These are phyloP conservation scores for Seriola rivoliana DNA, from an alignment of 2,113 vertebrate species.

Conservation along the genomic window DNA sequence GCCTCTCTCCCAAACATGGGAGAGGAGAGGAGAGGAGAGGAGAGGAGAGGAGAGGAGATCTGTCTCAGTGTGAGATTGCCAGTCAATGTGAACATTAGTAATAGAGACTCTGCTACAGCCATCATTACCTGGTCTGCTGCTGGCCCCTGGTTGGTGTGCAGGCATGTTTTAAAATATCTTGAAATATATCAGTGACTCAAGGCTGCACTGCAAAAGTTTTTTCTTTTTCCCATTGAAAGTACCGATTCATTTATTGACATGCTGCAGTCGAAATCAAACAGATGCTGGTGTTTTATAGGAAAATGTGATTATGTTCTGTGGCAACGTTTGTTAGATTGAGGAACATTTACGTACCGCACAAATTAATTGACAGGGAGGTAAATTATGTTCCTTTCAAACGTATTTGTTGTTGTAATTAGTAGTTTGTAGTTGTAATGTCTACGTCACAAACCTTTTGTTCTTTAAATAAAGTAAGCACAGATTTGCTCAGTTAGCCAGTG, in stretches of 20 bases:
- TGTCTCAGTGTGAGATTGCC: constrained; percentile 73
- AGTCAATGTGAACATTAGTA: constrained; percentile 60
- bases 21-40: constrained; percentile 19
- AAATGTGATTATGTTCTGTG: background rate
- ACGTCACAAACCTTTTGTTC: too few relatives aligned
- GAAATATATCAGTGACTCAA: background rate
- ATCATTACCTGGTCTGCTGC: constrained; percentile 76
- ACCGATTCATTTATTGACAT: background rate
- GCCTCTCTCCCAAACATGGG: constrained; percentile 46
- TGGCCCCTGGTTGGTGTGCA: constrained; percentile 19
- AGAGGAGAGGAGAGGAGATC: constrained; percentile 53
- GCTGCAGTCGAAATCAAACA: background rate
- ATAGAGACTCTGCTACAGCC: constrained; percentile 69
- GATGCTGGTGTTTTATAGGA: background rate
- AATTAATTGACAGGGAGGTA: too few relatives aligned
- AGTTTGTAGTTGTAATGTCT: too few relatives aligned
- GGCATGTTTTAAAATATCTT: background rate
- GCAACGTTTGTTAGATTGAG: too few relatives aligned
- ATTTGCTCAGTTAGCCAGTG: too few relatives aligned
- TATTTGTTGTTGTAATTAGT: too few relatives aligned
- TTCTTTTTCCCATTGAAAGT: background rate
- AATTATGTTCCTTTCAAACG: too few relatives aligned
- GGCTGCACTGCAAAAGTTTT: background rate
- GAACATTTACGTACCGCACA: too few relatives aligned
- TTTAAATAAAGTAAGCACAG: too few relatives aligned